Conservation (phyloP, 2,113 vertebrate species). For the Columbina picui region DNA sequence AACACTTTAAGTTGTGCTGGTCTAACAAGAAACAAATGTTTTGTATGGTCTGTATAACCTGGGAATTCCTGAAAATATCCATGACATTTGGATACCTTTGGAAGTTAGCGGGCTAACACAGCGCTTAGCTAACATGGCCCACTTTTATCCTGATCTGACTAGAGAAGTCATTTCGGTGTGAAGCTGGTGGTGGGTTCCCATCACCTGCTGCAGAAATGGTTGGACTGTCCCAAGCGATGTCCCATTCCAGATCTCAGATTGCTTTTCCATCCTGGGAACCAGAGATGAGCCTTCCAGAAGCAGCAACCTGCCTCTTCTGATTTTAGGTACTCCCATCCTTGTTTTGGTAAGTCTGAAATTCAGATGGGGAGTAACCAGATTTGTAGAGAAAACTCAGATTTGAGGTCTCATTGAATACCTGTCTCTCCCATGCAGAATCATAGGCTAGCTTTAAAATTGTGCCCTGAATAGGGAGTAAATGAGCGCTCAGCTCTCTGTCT, state of each 20-base stretch:
- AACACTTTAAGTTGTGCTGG: rapidly evolving
- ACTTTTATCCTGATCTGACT: neutral
- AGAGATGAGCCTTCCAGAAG: neutral
- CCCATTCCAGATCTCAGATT: neutral
- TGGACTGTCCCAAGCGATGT: neutral
- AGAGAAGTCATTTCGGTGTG: rapidly evolving
- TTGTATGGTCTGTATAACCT: neutral
- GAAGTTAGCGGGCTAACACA: neutral
- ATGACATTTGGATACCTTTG: neutral
- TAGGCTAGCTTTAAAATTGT: neutral
- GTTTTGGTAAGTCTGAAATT: neutral
- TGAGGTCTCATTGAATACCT: neutral
- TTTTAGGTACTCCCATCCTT: neutral
- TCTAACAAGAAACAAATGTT: neutral
- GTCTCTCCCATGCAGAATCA: neutral
- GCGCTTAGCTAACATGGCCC: rapidly evolving
- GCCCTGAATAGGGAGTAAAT: neutral
- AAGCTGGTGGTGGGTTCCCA: neutral
- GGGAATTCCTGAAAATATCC: neutral
- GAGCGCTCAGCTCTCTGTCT: neutral
- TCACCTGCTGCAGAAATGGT: neutral
- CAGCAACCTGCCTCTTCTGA: neutral
- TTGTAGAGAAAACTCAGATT: neutral
- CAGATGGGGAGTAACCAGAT: neutral
- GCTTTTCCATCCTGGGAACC: neutral